Evolutionary conservation across 30 jellyfish, hydroid and myxozoan species (phyloP).

Genomic region (Clytia hemisphaerica): DNA sequence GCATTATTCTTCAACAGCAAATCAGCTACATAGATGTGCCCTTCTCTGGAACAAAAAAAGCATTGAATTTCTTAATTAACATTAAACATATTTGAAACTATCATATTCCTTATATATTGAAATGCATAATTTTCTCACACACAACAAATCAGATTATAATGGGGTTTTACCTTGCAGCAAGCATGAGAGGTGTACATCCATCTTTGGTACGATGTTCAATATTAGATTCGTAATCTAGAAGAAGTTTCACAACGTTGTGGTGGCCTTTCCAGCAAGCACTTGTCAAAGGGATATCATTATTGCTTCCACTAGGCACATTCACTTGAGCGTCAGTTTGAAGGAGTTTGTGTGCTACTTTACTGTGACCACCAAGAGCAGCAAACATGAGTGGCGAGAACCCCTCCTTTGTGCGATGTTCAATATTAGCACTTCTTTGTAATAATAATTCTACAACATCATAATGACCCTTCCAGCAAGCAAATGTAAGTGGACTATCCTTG

Average conservation of each 20-base stretch:
- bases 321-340: constrained; percentile 71
- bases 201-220: constrained; percentile 93
- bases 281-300: constrained; percentile 89
- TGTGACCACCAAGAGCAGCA: constrained; percentile 98
- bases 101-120: no score
- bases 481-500: constrained; percentile 91
- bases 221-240: constrained; percentile 61
- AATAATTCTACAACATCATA: constrained; percentile 73
- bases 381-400: constrained; percentile 97
- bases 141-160: background rate
- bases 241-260: constrained; percentile 77
- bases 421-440: constrained; percentile 67
- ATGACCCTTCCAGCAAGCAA: constrained; percentile 98
- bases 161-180: constrained; percentile 85
- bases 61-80: background rate
- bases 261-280: constrained; percentile 99
- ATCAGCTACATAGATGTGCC: constrained; percentile 85
- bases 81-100: background rate
- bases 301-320: constrained; percentile 89
- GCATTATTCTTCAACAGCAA: constrained; percentile 81
- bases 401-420: constrained; percentile 92
- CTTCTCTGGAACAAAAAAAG: constrained; percentile 72
- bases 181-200: constrained; percentile 97
- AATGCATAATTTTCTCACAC: background rate
- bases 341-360: constrained; percentile 86